Evolutionary conservation across 2,888 invertebrate species (phyloP).

Genomic region (Scaptomyza cyrtandrae): DNA sequence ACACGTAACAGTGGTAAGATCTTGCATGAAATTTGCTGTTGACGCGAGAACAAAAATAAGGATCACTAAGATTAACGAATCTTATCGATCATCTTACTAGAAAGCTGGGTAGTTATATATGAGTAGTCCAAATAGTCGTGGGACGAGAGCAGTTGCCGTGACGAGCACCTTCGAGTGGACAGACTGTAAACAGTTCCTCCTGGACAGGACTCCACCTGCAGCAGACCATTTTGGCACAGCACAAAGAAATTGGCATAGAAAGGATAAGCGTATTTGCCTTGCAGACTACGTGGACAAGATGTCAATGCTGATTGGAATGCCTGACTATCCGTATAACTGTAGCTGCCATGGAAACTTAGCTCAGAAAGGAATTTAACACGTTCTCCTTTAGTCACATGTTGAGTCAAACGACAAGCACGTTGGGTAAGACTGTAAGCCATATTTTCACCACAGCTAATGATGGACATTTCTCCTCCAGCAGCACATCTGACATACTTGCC

Average conservation of each 20-base stretch:
- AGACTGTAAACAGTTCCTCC: slow-evolving; percentile 88
- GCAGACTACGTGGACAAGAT: slow-evolving; percentile 84
- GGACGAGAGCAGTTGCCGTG: slow-evolving; percentile 85
- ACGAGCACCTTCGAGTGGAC: slow-evolving; percentile 85
- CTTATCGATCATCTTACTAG: slow-evolving; percentile 36
- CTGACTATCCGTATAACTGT: slow-evolving; percentile 55
- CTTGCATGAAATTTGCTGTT: slow-evolving; percentile 70
- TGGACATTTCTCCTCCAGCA: slow-evolving; percentile 86
- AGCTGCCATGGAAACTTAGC: slow-evolving; percentile 30
- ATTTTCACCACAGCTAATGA: slow-evolving; percentile 87
- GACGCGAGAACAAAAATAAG: slow-evolving; percentile 3
- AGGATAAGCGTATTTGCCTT: slow-evolving; percentile 87
- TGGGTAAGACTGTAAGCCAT: slow-evolving; percentile 86
- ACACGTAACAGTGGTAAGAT: slow-evolving; percentile 83
- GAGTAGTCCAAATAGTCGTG: slow-evolving; percentile 60
- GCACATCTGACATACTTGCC: slow-evolving; percentile 88
- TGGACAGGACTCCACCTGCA: slow-evolving; percentile 87
- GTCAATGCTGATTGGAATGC: slow-evolving; percentile 45
- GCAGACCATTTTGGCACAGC: slow-evolving; percentile 88
- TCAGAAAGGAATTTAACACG: slow-evolving; percentile 61
- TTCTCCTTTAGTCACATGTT: slow-evolving; percentile 48
- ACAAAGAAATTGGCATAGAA: slow-evolving; percentile 87
- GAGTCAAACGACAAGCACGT: slow-evolving; percentile 52
- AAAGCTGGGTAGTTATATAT: slow-evolving; percentile 27
- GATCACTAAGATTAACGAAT: neutral